phyloP scores from a whole-genome alignment of 2,113 vertebrate genomes.

The Podarcis cretensis region DNA sequence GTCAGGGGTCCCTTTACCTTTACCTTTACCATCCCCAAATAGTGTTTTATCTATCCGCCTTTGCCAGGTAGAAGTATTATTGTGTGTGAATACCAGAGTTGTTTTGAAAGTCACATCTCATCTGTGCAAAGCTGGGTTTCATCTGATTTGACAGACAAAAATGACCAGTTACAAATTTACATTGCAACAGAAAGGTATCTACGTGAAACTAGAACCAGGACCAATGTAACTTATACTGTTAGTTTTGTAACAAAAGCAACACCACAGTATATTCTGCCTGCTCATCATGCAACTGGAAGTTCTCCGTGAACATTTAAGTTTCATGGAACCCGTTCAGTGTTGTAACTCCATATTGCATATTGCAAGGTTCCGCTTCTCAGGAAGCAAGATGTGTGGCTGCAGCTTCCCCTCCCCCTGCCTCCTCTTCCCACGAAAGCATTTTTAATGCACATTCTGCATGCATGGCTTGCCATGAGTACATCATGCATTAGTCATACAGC shows the following conservation, averaged over 20 bases:
- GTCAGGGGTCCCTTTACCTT: too few species aligned
- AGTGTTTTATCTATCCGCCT: background rate
- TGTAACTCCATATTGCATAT: conserved; percentile 29
- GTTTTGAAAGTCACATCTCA: background rate
- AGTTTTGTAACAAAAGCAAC: background rate
- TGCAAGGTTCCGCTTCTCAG: background rate
- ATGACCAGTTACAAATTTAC: background rate
- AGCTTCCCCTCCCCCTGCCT: background rate
- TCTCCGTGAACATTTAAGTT: conserved; percentile 15
- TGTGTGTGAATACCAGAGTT: background rate
- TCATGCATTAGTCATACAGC: conserved; percentile 61
- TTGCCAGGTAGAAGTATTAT: background rate
- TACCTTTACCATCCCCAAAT: background rate
- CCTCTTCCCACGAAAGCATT: conserved; percentile 10
- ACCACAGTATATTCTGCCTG: background rate
- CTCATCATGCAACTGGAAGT: conserved; percentile 16
- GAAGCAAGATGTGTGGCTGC: background rate
- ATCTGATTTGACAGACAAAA: background rate
- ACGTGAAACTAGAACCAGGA: background rate
- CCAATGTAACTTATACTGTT: background rate
- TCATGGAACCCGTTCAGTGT: conserved; percentile 41
- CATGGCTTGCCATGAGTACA: conserved; percentile 58
- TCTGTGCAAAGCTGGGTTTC: background rate
- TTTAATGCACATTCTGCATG: conserved; percentile 60
- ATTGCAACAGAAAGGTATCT: background rate